A percentile compares a stretch with the other conserved stretches of the same genome.
Conservation (phyloP, 1,140 invertebrate genomes). For the Luehdorfia chinensis region DNA sequence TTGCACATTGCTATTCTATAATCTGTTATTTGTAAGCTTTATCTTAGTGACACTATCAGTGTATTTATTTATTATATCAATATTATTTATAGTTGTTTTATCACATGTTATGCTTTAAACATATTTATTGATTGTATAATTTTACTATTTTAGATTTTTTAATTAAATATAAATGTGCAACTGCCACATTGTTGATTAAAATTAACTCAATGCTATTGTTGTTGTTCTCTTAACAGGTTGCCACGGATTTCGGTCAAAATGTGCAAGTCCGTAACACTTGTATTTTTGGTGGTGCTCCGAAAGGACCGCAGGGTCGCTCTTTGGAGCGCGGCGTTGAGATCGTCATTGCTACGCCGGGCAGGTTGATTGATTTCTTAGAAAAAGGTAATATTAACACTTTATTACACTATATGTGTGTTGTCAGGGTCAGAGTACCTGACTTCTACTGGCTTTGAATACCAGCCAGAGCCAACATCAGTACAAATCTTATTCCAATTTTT, state of each 20-base stretch:
- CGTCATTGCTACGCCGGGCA: conserved; percentile 92
- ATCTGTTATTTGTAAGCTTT: too few relatives aligned
- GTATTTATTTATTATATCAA: too few relatives aligned
- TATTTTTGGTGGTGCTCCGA: conserved; percentile 94
- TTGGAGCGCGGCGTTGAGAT: conserved; percentile 89
- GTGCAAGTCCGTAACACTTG: conserved; percentile 90
- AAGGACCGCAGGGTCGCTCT: conserved; percentile 88
- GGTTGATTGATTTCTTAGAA: conserved; percentile 93
- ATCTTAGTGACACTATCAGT: too few relatives aligned
- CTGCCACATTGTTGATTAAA: neutral
- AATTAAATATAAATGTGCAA: too few relatives aligned
- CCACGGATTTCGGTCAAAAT: conserved; percentile 87
- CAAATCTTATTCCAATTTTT: neutral
- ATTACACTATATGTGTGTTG: neutral
- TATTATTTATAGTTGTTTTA: too few relatives aligned
- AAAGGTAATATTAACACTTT: conserved; percentile 62
- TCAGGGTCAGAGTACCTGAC: too few relatives aligned
- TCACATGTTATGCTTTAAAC: too few relatives aligned
- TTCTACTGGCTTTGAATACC: too few relatives aligned
- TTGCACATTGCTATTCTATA: too few relatives aligned
- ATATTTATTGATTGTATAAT: too few relatives aligned
- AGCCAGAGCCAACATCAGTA: too few relatives aligned
- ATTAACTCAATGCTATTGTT: conserved; percentile 2
- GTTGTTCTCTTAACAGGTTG: conserved; percentile 86
- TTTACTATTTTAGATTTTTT: too few relatives aligned